phyloP scores from a whole-genome alignment of 2,888 invertebrate species.

The Xestia c-nigrum region DNA sequence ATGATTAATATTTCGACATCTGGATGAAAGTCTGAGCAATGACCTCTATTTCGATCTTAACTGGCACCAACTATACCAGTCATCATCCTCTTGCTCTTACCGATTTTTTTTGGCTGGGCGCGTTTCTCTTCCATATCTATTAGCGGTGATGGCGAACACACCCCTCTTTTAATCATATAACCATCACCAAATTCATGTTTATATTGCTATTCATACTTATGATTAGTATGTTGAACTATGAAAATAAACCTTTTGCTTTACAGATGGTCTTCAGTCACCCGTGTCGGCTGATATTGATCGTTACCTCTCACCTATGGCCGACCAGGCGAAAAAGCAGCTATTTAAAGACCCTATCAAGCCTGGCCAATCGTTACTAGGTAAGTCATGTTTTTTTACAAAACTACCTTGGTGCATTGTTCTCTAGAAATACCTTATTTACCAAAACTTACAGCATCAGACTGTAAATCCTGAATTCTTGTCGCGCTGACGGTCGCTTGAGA shows the following conservation, averaged over 20 bases:
- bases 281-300: constrained; percentile 91
- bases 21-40: no score
- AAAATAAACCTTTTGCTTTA: constrained; percentile 25
- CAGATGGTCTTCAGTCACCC: constrained; percentile 88
- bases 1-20: no score
- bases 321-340: constrained; percentile 87
- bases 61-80: no score
- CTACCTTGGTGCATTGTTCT: background rate
- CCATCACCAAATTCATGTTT: background rate
- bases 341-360: constrained; percentile 90
- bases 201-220: background rate
- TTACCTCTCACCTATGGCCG: constrained; percentile 92
- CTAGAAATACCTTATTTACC: background rate
- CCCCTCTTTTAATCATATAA: background rate
- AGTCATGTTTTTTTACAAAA: constrained; percentile 14
- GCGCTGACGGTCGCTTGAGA: no score
- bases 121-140: background rate
- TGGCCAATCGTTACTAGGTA: constrained; percentile 90
- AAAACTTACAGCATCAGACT: background rate
- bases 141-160: background rate
- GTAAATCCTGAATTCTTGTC: no score
- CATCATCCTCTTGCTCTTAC: background rate
- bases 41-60: no score
- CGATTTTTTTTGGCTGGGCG: background rate
- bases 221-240: background rate